phyloP scores from a whole-genome alignment of 2,888 invertebrate genomes.

The Leistus spinibarbis region DNA sequence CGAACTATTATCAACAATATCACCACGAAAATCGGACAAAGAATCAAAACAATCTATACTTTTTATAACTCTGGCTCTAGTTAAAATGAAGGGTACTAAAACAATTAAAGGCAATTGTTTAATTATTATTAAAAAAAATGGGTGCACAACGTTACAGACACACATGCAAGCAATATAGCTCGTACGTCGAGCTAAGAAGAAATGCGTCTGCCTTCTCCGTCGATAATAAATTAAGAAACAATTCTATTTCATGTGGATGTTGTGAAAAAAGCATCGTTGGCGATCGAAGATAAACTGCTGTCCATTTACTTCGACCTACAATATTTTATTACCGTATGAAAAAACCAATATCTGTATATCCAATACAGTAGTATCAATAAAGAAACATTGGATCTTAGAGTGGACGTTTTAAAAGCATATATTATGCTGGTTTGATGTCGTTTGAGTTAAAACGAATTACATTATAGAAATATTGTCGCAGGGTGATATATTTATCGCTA shows the following conservation, averaged over 20 bases:
- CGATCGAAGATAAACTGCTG: slow-evolving; percentile 9
- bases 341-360: not conserved
- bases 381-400: not conserved
- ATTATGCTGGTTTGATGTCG: not conserved
- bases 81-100: too few species aligned
- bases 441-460: slow-evolving; percentile 37
- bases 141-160: too few species aligned
- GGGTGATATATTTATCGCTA: slow-evolving; percentile 51
- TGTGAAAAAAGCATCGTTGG: not conserved
- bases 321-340: slow-evolving; percentile 18
- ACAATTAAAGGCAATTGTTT: too few species aligned
- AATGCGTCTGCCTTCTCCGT: not conserved
- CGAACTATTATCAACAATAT: not conserved
- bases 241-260: not conserved
- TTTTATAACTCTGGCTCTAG: too few species aligned
- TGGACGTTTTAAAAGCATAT: not conserved
- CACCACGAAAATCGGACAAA: not conserved
- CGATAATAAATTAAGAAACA: not conserved
- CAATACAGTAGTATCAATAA: not conserved
- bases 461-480: slow-evolving; percentile 46
- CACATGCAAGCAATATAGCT: too few species aligned
- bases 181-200: too few species aligned
- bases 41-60: too few species aligned
- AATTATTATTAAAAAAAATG: too few species aligned
- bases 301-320: slow-evolving; percentile 9